Percentiles rank a stretch among this genome's conserved stretches.
phyloP scores from a whole-genome alignment of 2,113 vertebrate genomes.

The Scalopus aquaticus region DNA sequence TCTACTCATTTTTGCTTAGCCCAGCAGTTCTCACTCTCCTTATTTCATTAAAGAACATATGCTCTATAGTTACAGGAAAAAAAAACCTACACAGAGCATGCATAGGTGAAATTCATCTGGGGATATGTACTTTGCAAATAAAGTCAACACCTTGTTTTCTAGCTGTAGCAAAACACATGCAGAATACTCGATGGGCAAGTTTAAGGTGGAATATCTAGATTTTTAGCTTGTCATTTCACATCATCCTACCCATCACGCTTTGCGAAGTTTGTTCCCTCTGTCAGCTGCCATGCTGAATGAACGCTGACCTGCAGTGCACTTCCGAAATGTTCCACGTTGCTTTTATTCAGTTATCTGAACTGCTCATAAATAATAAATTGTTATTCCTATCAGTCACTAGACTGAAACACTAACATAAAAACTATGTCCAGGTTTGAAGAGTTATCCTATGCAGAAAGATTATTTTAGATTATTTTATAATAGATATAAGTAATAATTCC shows the following conservation, averaged over 20 bases:
- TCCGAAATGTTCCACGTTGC: background rate
- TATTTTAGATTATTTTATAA: background rate
- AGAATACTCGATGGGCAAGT: background rate
- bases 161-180: background rate
- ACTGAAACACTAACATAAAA: constrained; percentile 31
- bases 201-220: background rate
- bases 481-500: background rate
- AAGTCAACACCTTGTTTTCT: background rate
- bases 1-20: background rate
- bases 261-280: background rate
- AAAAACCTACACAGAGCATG: background rate
- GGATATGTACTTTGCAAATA: background rate
- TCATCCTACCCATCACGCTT: background rate
- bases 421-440: background rate
- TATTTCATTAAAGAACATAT: background rate
- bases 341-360: background rate
- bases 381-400: background rate
- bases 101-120: background rate
- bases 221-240: background rate
- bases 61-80: background rate
- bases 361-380: background rate
- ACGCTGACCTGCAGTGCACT: background rate
- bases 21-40: background rate
- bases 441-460: background rate
- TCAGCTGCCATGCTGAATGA: background rate